A percentile compares a stretch with the other conserved stretches of the same genome.
These are phyloP conservation scores for Caenorhabditis angaria DNA, from an alignment of 2,888 invertebrate species.

Conservation along the genomic window DNA sequence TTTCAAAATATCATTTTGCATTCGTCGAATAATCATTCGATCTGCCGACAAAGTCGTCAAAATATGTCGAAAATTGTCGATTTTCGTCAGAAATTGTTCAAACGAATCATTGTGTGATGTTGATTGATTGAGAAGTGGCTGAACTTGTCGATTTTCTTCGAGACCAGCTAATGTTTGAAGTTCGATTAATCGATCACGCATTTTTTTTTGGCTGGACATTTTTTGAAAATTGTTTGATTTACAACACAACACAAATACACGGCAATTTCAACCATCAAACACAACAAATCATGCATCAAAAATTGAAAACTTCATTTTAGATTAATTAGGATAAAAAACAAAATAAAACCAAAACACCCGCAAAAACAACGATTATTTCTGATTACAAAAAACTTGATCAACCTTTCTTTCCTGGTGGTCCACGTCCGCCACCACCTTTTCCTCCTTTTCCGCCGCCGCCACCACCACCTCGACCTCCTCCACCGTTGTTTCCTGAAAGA, in stretches of 20 bases:
- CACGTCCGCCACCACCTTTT: constrained; percentile 15
- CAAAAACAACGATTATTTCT: background rate
- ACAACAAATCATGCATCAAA: background rate
- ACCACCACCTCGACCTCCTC: constrained; percentile 18
- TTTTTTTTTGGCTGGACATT: background rate
- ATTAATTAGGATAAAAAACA: no score
- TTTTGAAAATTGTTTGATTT: background rate
- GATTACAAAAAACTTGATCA: background rate
- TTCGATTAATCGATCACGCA: constrained; percentile 1
- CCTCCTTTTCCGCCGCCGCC: constrained; percentile 19
- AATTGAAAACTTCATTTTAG: background rate
- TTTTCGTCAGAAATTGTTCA: constrained; percentile 19
- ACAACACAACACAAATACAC: background rate
- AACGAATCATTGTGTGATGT: constrained; percentile 8
- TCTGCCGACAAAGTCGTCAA: constrained; percentile 22
- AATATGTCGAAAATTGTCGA: constrained; percentile 25
- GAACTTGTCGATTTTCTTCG: background rate
- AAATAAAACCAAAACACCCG: background rate
- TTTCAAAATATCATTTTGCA: constrained; percentile 16
- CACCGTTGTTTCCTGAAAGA: no score
- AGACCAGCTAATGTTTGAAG: background rate
- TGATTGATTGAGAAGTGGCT: background rate
- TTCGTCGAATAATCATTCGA: constrained; percentile 16
- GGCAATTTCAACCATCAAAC: background rate
- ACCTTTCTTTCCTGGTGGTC: constrained; percentile 7